phyloP scores from a whole-genome alignment of 2,113 vertebrate genomes.

The Tragelaphus buxtoni region DNA sequence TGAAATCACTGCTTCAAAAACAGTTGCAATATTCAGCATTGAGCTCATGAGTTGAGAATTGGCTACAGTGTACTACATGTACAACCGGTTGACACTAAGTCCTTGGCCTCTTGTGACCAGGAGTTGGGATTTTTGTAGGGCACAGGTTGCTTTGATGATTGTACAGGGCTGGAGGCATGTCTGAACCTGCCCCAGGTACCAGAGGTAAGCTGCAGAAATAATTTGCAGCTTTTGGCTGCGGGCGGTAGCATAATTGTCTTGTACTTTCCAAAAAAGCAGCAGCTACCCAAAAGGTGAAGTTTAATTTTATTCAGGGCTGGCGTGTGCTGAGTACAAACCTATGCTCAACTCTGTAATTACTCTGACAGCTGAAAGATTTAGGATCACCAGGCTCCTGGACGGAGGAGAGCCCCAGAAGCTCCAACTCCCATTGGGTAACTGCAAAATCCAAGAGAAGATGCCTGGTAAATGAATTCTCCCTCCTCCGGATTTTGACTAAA shows the following conservation, averaged over 20 bases:
- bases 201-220: constrained; percentile 49
- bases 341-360: constrained; percentile 49
- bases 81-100: not conserved
- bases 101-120: not conserved
- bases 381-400: not conserved
- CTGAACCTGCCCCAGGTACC: constrained; percentile 42
- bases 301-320: constrained; percentile 71
- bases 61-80: not conserved
- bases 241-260: constrained; percentile 59
- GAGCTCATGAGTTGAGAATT: not conserved
- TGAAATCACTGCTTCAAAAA: constrained; percentile 8
- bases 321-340: constrained; percentile 30
- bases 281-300: constrained; percentile 26
- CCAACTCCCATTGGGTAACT: not conserved
- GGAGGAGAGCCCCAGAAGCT: not conserved
- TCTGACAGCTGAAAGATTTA: constrained; percentile 55
- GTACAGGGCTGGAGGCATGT: not conserved
- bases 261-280: constrained; percentile 61
- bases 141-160: constrained; percentile 22
- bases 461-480: not conserved
- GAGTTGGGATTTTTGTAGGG: not conserved
- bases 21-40: not conserved
- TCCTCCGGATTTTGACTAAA: not conserved
- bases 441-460: not conserved
- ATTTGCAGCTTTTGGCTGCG: constrained; percentile 58